phyloP scores from a whole-genome alignment of 1,140 invertebrate genomes.

The Oryctes rhinoceros region DNA sequence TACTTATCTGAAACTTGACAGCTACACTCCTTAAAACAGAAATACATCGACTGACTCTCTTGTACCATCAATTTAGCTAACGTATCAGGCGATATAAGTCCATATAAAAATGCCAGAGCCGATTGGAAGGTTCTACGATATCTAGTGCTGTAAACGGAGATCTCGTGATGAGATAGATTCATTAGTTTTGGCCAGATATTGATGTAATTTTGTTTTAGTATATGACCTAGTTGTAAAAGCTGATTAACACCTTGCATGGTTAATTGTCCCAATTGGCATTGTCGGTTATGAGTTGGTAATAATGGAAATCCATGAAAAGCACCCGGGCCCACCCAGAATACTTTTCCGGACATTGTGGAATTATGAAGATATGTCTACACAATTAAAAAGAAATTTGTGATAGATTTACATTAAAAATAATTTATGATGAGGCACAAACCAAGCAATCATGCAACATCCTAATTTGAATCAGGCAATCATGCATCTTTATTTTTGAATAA shows the following conservation, averaged over 20 bases:
- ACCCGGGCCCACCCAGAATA: conserved; percentile 78
- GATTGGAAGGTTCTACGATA: conserved; percentile 91
- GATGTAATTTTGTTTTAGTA: conserved; percentile 76
- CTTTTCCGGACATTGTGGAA: conserved; percentile 66
- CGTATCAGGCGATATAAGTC: conserved; percentile 70
- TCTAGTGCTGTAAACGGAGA: conserved; percentile 81
- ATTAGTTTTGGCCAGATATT: conserved; percentile 54
- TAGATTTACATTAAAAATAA: neutral
- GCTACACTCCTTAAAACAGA: conserved; percentile 84
- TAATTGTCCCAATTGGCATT: conserved; percentile 75
- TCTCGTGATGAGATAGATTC: conserved; percentile 65
- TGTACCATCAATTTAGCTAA: conserved; percentile 65
- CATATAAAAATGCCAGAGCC: conserved; percentile 80
- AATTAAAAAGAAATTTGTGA: neutral
- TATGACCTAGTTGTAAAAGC: conserved; percentile 77
- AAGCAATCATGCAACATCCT: too few species aligned
- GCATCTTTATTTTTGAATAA: too few species aligned
- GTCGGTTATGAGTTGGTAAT: conserved; percentile 67
- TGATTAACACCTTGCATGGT: conserved; percentile 72
- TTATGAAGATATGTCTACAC: conserved; percentile 68
- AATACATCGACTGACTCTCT: conserved; percentile 83
- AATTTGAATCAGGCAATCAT: too few species aligned
- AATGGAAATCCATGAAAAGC: conserved; percentile 85
- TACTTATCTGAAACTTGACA: conserved; percentile 75
- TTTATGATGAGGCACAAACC: too few species aligned